Conservation (phyloP, 92 coral and sea anemone genomes). For the Blastomussa wellsi region DNA sequence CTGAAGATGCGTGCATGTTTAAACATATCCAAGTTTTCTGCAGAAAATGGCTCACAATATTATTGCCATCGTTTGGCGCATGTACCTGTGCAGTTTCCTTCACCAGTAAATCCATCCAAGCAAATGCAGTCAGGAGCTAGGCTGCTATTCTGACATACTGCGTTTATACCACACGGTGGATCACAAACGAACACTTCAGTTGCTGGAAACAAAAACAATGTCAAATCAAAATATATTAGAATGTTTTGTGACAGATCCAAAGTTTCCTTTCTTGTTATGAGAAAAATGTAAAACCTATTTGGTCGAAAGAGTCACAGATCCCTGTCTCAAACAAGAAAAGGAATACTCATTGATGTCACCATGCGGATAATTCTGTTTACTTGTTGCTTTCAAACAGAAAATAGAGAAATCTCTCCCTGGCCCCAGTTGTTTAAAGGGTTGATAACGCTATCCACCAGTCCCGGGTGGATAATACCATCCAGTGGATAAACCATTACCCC, state of each 20-base stretch:
- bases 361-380: too few species aligned
- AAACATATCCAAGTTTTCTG: not conserved
- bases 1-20: not conserved
- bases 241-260: not conserved
- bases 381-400: too few species aligned
- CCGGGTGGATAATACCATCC: too few species aligned
- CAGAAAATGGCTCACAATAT: too few species aligned
- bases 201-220: not conserved
- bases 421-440: too few species aligned
- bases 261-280: not conserved
- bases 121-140: slow-evolving; percentile 28
- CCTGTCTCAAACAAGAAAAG: not conserved
- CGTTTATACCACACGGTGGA: slow-evolving; percentile 39
- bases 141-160: slow-evolving; percentile 35
- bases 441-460: too few species aligned
- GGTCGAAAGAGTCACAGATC: not conserved
- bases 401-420: too few species aligned
- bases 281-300: not conserved
- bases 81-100: slow-evolving; percentile 4
- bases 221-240: not conserved
- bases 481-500: too few species aligned
- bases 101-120: slow-evolving; percentile 32
- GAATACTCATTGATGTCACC: too few species aligned
- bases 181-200: not conserved
- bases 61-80: not conserved